Conservation (phyloP, 1,140 invertebrate genomes). For the Sesamia nonagrioides region DNA sequence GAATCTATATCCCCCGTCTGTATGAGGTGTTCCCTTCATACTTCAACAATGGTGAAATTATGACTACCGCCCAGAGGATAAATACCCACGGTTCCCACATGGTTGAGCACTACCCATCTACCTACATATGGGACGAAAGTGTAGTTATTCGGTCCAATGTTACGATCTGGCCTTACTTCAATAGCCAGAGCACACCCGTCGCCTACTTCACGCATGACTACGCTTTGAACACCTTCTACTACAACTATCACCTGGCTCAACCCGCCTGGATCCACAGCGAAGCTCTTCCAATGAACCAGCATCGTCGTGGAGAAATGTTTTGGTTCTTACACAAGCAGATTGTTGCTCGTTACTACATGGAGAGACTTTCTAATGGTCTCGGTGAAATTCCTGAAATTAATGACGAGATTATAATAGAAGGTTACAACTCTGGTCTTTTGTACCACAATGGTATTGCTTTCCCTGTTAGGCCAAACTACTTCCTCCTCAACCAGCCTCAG, state of each 20-base stretch:
- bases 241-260: slow-evolving; percentile 89
- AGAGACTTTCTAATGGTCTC: slow-evolving; percentile 90
- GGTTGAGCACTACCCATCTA: slow-evolving; percentile 72
- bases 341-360: slow-evolving; percentile 90
- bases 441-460: slow-evolving; percentile 90
- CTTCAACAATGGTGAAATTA: slow-evolving; percentile 88
- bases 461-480: slow-evolving; percentile 88
- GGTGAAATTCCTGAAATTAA: slow-evolving; percentile 89
- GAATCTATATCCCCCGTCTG: slow-evolving; percentile 88
- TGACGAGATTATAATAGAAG: slow-evolving; percentile 88
- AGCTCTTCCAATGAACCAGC: slow-evolving; percentile 82
- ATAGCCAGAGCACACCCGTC: slow-evolving; percentile 87
- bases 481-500: slow-evolving; percentile 68
- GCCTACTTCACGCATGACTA: slow-evolving; percentile 93
- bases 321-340: slow-evolving; percentile 89
- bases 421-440: slow-evolving; percentile 90
- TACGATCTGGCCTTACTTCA: slow-evolving; percentile 86
- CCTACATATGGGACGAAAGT: slow-evolving; percentile 73
- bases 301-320: slow-evolving; percentile 90
- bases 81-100: slow-evolving; percentile 77
- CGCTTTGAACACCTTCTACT: slow-evolving; percentile 91
- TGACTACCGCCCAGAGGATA: slow-evolving; percentile 88
- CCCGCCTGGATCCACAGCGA: slow-evolving; percentile 89
- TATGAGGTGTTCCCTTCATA: slow-evolving; percentile 90
- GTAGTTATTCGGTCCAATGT: slow-evolving; percentile 87